A percentile compares a stretch with the other conserved stretches of the same genome.
phyloP scores from a whole-genome alignment of 2,113 vertebrate genomes.

The Xiphophorus couchianus region DNA sequence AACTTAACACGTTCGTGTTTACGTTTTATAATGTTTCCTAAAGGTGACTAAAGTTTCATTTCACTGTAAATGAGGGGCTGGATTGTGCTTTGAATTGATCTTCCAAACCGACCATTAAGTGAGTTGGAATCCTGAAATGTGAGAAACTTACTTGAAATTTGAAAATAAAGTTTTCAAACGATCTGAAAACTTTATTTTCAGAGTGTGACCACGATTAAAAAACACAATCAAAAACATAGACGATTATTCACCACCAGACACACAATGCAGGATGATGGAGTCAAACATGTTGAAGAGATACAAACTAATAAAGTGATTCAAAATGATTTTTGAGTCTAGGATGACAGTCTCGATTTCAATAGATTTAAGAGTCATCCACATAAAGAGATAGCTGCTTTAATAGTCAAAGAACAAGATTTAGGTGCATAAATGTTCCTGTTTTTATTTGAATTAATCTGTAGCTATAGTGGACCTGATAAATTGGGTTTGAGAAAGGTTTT shows the following conservation, averaged over 20 bases:
- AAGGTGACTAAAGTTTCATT: neutral
- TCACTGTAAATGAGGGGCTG: neutral
- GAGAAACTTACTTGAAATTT: neutral
- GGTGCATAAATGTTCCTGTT: no score
- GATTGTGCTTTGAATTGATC: neutral
- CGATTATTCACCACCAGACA: no score
- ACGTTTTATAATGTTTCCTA: no score
- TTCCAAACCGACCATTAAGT: neutral
- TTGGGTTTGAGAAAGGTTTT: no score
- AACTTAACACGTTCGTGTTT: neutral
- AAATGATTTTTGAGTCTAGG: no score
- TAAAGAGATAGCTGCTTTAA: no score
- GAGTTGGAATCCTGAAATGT: neutral
- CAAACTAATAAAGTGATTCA: no score
- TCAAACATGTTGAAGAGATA: neutral
- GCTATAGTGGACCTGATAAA: no score
- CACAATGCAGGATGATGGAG: neutral
- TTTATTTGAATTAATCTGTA: no score
- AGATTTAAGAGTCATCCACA: no score
- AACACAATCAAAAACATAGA: neutral
- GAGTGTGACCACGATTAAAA: neutral
- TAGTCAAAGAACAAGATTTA: no score
- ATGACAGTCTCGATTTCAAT: no score
- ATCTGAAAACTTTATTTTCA: neutral
- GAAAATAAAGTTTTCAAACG: neutral